Evolutionary conservation across 2,113 vertebrate species (phyloP).

Genomic region (Gracilinanus agilis): DNA sequence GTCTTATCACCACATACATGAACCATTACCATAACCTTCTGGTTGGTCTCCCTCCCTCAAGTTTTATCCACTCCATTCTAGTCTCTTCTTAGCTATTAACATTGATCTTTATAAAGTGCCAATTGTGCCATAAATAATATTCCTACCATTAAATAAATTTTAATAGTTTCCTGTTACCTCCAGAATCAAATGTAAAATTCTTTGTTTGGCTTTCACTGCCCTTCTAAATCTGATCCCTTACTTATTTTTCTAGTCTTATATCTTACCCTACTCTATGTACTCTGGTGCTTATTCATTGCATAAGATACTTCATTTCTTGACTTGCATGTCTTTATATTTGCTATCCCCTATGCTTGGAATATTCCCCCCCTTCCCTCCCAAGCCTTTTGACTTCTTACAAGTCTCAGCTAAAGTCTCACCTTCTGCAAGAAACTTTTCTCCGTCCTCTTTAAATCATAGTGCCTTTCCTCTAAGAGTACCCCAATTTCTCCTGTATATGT

Average conservation of each 20-base stretch:
- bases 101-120: background rate
- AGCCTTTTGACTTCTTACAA: background rate
- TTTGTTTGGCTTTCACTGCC: background rate
- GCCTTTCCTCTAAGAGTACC: background rate
- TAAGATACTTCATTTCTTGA: background rate
- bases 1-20: background rate
- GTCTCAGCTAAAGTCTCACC: background rate
- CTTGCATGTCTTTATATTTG: background rate
- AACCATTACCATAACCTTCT: background rate
- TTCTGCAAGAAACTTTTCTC: background rate
- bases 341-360: background rate
- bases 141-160: background rate
- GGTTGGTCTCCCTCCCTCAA: background rate
- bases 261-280: background rate
- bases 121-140: background rate
- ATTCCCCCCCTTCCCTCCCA: background rate
- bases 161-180: background rate
- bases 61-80: background rate
- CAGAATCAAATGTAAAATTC: background rate
- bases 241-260: background rate
- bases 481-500: background rate
- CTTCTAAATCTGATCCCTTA: background rate
- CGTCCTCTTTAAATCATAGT: background rate
- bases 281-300: background rate
- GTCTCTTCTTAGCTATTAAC: background rate